Evolutionary conservation across 2,797 vertebrate species (phyloP).

Genomic region (Pseudochromis fuscus): DNA sequence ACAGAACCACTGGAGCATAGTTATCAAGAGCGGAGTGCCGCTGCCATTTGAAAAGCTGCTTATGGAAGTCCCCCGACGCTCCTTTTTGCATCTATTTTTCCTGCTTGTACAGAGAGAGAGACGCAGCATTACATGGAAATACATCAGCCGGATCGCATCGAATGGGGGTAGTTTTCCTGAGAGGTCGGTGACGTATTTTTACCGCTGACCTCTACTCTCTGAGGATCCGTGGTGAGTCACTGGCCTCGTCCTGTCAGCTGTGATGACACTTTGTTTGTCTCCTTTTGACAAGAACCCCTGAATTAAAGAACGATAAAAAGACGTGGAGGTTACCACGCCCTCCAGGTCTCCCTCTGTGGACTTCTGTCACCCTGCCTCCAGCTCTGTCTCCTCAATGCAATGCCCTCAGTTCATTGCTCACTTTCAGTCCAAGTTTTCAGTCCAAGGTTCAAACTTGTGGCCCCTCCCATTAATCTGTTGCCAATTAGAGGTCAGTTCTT

Average conservation of each 20-base stretch:
- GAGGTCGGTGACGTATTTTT: conserved; percentile 23
- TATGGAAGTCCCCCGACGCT: conserved; percentile 36
- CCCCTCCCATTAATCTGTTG: conserved; percentile 1
- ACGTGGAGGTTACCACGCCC: conserved; percentile 24
- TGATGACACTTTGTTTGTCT: conserved; percentile 33
- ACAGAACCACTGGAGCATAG: conserved; percentile 58
- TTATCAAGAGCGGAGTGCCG: conserved; percentile 45
- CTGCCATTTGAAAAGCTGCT: conserved; percentile 53
- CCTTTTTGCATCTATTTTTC: conserved; percentile 17
- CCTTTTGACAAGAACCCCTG: conserved; percentile 31
- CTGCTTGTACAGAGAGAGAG: conserved; percentile 20
- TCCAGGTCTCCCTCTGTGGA: conserved; percentile 18
- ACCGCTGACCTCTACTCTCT: background rate
- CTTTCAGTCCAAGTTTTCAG: too few species aligned
- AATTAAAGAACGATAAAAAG: conserved; percentile 34
- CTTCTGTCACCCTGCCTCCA: conserved; percentile 4
- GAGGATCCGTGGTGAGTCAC: conserved; percentile 12
- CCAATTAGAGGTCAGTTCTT: conserved; percentile 5
- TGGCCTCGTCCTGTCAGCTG: conserved; percentile 33
- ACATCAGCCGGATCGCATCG: background rate
- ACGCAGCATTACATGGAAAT: conserved; percentile 19
- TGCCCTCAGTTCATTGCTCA: conserved; percentile 3
- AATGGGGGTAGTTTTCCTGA: background rate
- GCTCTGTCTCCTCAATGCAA: background rate
- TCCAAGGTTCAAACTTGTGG: background rate